phyloP scores from a whole-genome alignment of 2,888 invertebrate species.

The Latrodectus elegans region DNA sequence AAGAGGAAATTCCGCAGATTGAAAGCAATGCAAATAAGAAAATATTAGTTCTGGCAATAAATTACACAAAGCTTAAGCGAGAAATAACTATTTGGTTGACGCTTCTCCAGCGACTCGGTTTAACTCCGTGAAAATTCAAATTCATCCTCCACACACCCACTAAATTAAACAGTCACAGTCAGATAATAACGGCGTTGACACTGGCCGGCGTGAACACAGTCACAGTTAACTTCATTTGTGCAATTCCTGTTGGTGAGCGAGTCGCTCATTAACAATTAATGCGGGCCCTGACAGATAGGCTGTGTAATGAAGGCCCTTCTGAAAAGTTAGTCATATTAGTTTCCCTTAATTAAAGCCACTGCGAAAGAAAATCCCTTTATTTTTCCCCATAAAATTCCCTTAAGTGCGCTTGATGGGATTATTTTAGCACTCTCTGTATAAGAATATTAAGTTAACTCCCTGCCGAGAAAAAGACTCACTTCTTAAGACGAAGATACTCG shows the following conservation, averaged over 20 bases:
- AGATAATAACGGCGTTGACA: constrained; percentile 1
- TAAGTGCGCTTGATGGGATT: constrained; percentile 42
- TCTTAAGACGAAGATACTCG: no score
- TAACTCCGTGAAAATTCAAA: background rate
- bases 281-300: constrained; percentile 36
- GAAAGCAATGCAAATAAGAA: no score
- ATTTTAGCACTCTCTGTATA: constrained; percentile 35
- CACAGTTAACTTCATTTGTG: constrained; percentile 15
- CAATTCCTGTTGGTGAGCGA: constrained; percentile 4
- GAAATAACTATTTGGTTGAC: background rate
- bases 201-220: background rate
- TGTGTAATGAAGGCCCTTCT: constrained; percentile 52
- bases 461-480: background rate
- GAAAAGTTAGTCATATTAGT: constrained; percentile 54
- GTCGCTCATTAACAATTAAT: constrained; percentile 60
- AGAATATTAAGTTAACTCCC: constrained; percentile 40
- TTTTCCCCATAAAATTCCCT: constrained; percentile 48
- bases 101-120: background rate
- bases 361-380: constrained; percentile 59
- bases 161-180: background rate
- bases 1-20: no score
- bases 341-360: constrained; percentile 56
- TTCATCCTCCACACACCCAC: background rate
- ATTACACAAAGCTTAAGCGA: no score
- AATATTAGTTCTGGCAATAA: no score